phyloP scores from a whole-genome alignment of 2,797 vertebrate species.

The Hydrocynus forskahlii region DNA sequence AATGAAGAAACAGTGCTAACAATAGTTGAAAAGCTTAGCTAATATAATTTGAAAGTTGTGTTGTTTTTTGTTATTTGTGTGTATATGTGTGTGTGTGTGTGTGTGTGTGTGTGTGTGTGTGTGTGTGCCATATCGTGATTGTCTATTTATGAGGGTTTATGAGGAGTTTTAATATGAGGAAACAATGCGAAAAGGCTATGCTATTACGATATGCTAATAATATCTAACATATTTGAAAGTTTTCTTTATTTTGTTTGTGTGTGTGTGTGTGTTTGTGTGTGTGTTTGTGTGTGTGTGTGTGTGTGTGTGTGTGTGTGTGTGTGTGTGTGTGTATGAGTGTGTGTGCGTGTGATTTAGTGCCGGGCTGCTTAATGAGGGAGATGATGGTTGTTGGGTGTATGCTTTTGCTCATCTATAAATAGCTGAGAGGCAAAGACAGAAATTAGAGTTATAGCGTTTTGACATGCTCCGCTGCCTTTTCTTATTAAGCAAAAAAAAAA shows the following conservation, averaged over 20 bases:
- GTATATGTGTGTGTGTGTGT: neutral
- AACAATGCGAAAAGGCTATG: neutral
- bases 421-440: conserved; percentile 77
- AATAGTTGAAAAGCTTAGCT: neutral
- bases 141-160: neutral
- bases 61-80: neutral
- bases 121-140: neutral
- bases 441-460: conserved; percentile 79
- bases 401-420: conserved; percentile 74
- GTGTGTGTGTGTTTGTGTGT: conserved; percentile 14
- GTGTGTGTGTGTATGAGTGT: conserved; percentile 23
- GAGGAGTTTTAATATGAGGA: neutral
- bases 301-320: conserved; percentile 12
- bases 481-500: conserved; percentile 75
- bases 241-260: neutral
- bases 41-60: conserved; percentile 16
- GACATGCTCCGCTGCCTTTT: conserved; percentile 77
- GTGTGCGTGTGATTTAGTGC: conserved; percentile 46
- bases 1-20: neutral
- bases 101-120: neutral
- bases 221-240: neutral
- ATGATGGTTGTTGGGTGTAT: conserved; percentile 65
- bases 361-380: conserved; percentile 59
- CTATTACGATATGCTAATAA: neutral
- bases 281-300: neutral